Conservation (phyloP, 2,888 invertebrate species). For the Suillia variegata region DNA sequence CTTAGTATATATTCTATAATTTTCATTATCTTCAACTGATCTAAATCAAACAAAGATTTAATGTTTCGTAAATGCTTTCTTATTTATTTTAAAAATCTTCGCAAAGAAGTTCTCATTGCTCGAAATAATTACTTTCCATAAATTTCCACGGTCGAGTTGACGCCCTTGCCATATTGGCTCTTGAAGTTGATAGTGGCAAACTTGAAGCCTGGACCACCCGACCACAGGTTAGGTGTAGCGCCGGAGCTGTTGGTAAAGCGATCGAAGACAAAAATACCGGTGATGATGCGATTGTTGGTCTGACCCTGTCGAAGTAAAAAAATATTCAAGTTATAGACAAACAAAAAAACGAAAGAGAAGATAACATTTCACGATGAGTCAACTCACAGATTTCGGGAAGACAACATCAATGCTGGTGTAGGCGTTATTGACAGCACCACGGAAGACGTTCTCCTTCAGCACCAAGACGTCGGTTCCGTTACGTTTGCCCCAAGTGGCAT, state of each 20-base stretch:
- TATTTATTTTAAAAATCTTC: too few species aligned
- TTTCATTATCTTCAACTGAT: too few species aligned
- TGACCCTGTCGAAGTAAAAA: too few species aligned
- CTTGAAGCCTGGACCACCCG: conserved; percentile 39
- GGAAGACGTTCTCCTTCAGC: conserved; percentile 30
- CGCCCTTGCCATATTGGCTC: conserved; percentile 32
- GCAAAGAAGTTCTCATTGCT: too few species aligned
- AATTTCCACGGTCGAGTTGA: conserved; percentile 45
- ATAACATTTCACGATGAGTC: too few species aligned
- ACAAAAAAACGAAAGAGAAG: too few species aligned
- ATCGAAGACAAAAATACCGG: conserved; percentile 37
- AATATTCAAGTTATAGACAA: background rate
- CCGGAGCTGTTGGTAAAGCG: conserved; percentile 46
- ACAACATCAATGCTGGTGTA: conserved; percentile 31
- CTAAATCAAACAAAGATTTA: too few species aligned
- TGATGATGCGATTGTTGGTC: conserved; percentile 30
- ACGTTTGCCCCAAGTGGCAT: conserved; percentile 35
- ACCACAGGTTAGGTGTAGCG: conserved; percentile 33
- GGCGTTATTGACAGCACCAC: conserved; percentile 32
- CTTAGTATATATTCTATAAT: too few species aligned
- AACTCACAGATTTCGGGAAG: conserved; percentile 38
- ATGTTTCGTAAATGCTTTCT: too few species aligned
- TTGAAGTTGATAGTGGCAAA: conserved; percentile 34
- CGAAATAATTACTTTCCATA: conserved; percentile 29
- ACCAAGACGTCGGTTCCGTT: conserved; percentile 31